These are phyloP conservation scores for Callinectes sapidus DNA, from an alignment of 2,888 invertebrate species.

Conservation along the genomic window DNA sequence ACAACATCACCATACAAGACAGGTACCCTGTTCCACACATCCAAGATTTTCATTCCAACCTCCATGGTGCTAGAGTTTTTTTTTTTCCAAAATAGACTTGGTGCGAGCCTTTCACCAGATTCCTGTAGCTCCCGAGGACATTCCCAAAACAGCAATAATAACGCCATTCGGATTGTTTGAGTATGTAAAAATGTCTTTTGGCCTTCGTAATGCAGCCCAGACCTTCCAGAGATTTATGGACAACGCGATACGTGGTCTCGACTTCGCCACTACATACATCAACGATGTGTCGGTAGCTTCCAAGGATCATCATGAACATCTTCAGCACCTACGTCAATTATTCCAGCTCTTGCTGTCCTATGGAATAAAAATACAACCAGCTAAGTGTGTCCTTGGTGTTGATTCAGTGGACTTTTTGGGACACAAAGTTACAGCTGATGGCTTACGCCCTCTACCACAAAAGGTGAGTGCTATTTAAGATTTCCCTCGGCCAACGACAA, in stretches of 20 bases:
- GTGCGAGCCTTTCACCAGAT: constrained; percentile 76
- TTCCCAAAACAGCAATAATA: constrained; percentile 75
- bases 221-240: constrained; percentile 30
- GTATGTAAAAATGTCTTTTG: constrained; percentile 75
- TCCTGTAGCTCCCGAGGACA: constrained; percentile 75
- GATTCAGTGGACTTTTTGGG: neutral
- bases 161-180: constrained; percentile 75
- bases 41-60: constrained; percentile 59
- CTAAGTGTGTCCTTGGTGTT: neutral
- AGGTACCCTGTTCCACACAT: constrained; percentile 76
- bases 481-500: neutral
- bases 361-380: neutral
- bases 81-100: constrained; percentile 74
- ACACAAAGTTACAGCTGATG: neutral
- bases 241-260: neutral
- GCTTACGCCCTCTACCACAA: neutral
- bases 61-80: neutral
- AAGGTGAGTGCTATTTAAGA: neutral
- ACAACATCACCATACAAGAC: constrained; percentile 75
- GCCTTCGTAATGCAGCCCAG: constrained; percentile 75
- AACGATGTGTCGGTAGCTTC: neutral
- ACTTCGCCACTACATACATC: neutral
- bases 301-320: neutral
- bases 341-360: neutral
- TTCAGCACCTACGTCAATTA: neutral